Base-by-base conservation (phyloP, 2,113 vertebrate species). In the Halichoeres trimaculatus region DNA sequence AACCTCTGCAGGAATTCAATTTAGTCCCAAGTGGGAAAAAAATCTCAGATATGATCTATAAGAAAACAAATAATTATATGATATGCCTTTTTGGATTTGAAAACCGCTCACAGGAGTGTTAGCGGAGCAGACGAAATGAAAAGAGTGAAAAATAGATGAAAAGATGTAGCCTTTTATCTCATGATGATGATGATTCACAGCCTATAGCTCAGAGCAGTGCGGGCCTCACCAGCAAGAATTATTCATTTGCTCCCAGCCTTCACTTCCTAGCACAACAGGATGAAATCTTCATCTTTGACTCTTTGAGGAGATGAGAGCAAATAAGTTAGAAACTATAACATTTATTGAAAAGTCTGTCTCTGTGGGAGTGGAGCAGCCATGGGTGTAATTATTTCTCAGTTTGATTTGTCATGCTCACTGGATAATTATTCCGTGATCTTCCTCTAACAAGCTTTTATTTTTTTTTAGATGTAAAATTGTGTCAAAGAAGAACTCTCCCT, bases 101-200 rank as follows among this genome's bases (percentile, higher is more conserved):
- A 81, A 73, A 72, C 71, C 53, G 65, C 62, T 66, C 70, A 61
- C 54, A 71, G 63, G 65, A 76, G 57, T 59, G 71, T 56, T 56
- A 52, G 56, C 62, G 20, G 6, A 54, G 64, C 65, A 63, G 73
- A 47, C 40, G 2, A 70, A 70, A 76, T 75, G 75, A 84, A 83
- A 77, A 55, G 36, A 51, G 55, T 51, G 56, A 74, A 67, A 82
- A 80, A 68, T 26, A 83, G 72, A 81, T 76, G 83, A 86, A 85
- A 81, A 78, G 52, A 80, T 77, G 81, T 73, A 75, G 70, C 53
- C 36, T 89, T 83, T 88, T 81, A 80, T 85, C 74, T 89, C 65
- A 58, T 79, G 74, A 81, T 83, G 76, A 69, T 1, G 68, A 75
- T 82, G 66, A 89, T 81, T 87, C 76, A 79, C 62, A 71, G 84